Evolutionary conservation across 2,888 invertebrate species (phyloP).

Genomic region (Morpho achilles): DNA sequence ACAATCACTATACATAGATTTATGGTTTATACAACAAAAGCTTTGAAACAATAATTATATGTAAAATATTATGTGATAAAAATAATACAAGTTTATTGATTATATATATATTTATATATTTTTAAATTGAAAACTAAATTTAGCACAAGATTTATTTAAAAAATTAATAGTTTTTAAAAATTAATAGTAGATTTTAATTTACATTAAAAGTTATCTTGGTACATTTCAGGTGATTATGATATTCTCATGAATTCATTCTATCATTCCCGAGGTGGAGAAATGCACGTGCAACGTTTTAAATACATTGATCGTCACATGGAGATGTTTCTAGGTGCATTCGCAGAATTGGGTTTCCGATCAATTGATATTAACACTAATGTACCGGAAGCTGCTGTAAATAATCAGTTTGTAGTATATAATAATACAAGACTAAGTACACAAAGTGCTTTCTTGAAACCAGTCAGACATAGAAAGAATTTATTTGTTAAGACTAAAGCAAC

Average conservation of each 20-base stretch:
- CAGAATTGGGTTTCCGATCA: conserved; percentile 64
- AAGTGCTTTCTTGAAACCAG: conserved; percentile 61
- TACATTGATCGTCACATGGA: conserved; percentile 62
- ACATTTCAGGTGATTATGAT: conserved; percentile 67
- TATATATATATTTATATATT: no score
- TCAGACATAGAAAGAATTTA: conserved; percentile 63
- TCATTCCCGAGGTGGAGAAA: conserved; percentile 68
- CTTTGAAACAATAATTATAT: no score
- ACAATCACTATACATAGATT: no score
- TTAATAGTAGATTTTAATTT: no score
- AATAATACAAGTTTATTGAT: no score
- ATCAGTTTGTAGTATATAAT: conserved; percentile 63
- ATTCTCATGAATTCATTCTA: conserved; percentile 64
- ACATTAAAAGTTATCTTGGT: not conserved
- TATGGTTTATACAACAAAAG: no score
- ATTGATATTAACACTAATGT: conserved; percentile 65
- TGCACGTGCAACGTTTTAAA: conserved; percentile 68
- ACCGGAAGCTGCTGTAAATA: conserved; percentile 63
- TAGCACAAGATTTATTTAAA: no score
- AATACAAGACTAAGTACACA: conserved; percentile 70
- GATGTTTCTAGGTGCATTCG: conserved; percentile 57
- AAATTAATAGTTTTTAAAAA: no score
- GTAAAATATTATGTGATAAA: no score
- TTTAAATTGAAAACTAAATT: no score
- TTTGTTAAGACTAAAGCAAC: conserved; percentile 59